phyloP scores from a whole-genome alignment of 35 echinoderm and acorn worm genomes.

The Eucidaris tribuloides region DNA sequence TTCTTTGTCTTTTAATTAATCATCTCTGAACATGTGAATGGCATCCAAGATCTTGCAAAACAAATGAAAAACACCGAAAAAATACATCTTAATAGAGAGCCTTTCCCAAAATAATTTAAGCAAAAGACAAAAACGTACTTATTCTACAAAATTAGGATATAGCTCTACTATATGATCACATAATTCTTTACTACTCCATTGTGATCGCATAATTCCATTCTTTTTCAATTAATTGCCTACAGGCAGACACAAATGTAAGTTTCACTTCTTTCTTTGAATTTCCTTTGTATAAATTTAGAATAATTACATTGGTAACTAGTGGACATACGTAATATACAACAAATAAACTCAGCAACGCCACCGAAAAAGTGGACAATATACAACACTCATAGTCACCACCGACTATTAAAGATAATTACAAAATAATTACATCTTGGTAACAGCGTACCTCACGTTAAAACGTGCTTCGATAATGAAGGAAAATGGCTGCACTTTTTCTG shows the following conservation, averaged over 20 bases:
- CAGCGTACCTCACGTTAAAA: too few species aligned
- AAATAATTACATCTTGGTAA: constrained; percentile 23
- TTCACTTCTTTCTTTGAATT: background rate
- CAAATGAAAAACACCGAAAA: background rate
- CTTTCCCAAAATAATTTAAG: constrained; percentile 35
- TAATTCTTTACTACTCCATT: background rate
- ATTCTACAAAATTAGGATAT: constrained; percentile 1
- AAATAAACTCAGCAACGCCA: background rate
- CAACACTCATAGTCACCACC: background rate
- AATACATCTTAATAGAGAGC: background rate
- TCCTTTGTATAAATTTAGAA: background rate
- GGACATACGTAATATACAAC: constrained; percentile 25
- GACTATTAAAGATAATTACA: background rate
- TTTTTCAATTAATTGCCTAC: background rate
- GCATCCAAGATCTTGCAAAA: constrained; percentile 14
- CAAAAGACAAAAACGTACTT: background rate
- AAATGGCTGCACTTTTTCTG: too few species aligned
- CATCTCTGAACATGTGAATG: constrained; percentile 18
- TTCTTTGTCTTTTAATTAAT: constrained; percentile 22
- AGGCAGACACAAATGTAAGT: background rate
- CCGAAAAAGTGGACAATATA: constrained; percentile 7
- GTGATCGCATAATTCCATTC: constrained; percentile 1
- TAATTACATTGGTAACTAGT: constrained; percentile 19
- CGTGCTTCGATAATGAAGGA: too few species aligned
- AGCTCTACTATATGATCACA: background rate